Evolutionary conservation across 2,113 vertebrate species (phyloP).

Genomic region (Phrynocephalus versicolor): DNA sequence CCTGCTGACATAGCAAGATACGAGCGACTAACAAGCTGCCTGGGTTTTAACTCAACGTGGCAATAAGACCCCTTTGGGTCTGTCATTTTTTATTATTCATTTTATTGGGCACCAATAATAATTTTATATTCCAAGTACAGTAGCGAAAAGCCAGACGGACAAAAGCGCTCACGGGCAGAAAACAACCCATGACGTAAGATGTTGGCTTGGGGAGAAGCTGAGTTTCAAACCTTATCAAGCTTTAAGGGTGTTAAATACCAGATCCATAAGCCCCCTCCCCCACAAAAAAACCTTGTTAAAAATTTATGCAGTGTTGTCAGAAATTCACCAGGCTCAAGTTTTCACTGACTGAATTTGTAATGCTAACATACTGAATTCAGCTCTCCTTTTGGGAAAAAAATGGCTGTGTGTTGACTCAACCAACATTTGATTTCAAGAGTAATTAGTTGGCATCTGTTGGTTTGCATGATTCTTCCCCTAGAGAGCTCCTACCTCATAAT

Average conservation of each 20-base stretch:
- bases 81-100: background rate
- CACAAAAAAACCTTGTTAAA: background rate
- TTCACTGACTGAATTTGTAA: background rate
- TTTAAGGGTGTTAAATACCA: background rate
- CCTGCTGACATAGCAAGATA: background rate
- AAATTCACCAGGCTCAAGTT: background rate
- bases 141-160: slow-evolving; percentile 1
- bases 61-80: background rate
- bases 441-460: slow-evolving; percentile 31
- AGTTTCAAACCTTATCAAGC: background rate
- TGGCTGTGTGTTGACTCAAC: background rate
- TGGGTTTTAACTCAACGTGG: background rate
- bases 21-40: background rate
- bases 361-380: slow-evolving; percentile 23
- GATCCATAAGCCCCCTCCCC: background rate
- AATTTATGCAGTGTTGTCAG: background rate
- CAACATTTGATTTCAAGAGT: slow-evolving; percentile 32
- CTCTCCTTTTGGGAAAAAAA: background rate
- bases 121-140: background rate
- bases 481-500: background rate
- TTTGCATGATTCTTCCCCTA: background rate
- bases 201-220: background rate
- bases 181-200: background rate
- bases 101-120: slow-evolving; percentile 4
- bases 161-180: background rate